phyloP scores from a whole-genome alignment of 2,888 invertebrate species.

The Thalpophila matura region DNA sequence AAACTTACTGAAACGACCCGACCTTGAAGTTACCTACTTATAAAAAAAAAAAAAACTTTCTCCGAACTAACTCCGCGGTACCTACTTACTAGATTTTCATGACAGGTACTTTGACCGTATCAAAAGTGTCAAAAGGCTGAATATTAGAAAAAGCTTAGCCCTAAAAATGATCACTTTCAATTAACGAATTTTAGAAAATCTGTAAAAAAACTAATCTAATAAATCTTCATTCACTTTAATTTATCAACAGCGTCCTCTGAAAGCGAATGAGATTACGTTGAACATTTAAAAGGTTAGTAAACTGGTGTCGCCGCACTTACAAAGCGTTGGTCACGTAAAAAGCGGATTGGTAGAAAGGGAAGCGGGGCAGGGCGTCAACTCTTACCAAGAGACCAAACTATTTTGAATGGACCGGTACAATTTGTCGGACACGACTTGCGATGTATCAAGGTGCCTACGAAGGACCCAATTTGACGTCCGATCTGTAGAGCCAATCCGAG shows the following conservation, averaged over 20 bases:
- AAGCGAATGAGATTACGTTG: conserved; percentile 46
- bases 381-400: no score
- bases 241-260: conserved; percentile 27
- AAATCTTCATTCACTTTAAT: conserved; percentile 45
- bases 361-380: neutral
- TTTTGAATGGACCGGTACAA: no score
- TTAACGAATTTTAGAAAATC: conserved; percentile 40
- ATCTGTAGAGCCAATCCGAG: no score
- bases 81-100: neutral
- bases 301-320: conserved; percentile 29
- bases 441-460: no score
- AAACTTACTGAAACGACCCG: no score
- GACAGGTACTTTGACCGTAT: neutral
- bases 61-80: neutral
- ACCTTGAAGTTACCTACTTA: no score
- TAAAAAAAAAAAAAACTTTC: neutral
- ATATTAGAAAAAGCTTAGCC: conserved; percentile 22
- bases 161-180: conserved; percentile 45
- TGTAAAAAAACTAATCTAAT: conserved; percentile 34
- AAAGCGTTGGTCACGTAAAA: conserved; percentile 5
- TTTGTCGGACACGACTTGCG: no score
- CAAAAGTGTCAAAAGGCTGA: conserved; percentile 20
- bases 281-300: conserved; percentile 49
- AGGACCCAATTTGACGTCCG: no score
- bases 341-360: neutral